A percentile compares a stretch with the other conserved stretches of the same genome.
Conservation (phyloP, 2,888 invertebrate genomes). For the Miltochrista miniata region DNA sequence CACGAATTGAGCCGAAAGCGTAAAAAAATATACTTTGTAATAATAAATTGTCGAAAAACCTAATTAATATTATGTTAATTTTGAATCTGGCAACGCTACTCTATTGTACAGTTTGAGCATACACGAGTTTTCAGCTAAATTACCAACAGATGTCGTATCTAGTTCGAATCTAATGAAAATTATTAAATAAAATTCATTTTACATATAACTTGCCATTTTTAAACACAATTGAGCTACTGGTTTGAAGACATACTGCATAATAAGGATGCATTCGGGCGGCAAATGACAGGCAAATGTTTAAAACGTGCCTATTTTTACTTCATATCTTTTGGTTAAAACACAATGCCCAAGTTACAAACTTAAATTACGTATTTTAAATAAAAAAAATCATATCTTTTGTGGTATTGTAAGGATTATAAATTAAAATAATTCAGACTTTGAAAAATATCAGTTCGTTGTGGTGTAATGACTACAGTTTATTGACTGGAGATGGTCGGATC, state of each 20-base stretch:
- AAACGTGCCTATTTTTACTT: background rate
- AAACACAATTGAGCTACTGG: background rate
- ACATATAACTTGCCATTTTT: no score
- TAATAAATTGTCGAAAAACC: background rate
- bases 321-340: no score
- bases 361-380: no score
- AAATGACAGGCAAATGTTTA: conserved; percentile 19
- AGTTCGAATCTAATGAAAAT: conserved; percentile 15
- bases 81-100: conserved; percentile 28
- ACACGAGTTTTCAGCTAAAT: conserved; percentile 7
- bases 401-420: no score
- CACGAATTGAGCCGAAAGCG: background rate
- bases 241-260: no score
- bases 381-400: no score
- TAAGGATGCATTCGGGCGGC: background rate
- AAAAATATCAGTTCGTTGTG: no score
- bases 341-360: no score
- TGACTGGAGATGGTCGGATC: no score
- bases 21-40: background rate
- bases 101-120: conserved; percentile 30
- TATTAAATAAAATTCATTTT: no score
- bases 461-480: no score
- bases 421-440: no score
- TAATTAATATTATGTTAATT: background rate
- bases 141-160: conserved; percentile 9